A percentile compares a stretch with the other conserved stretches of the same genome.
Conservation (phyloP, 2,888 invertebrate species). For the Celastrina argiolus region DNA sequence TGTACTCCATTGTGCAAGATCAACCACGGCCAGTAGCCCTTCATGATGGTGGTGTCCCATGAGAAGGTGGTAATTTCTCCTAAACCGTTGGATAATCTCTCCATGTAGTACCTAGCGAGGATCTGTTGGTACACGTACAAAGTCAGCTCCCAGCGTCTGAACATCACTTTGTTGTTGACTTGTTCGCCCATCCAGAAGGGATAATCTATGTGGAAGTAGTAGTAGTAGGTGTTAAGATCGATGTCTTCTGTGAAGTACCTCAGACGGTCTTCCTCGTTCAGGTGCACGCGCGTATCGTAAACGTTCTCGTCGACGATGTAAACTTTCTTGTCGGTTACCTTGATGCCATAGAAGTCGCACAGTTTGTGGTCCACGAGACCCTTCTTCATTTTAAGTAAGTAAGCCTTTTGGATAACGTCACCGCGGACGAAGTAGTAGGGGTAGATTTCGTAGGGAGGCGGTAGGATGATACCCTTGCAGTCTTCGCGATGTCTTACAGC, state of each 20-base stretch:
- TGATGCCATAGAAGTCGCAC: conserved; percentile 72
- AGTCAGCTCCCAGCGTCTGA: conserved; percentile 74
- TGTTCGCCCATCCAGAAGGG: conserved; percentile 81
- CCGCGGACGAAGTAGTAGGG: conserved; percentile 83
- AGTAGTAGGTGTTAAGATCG: conserved; percentile 80
- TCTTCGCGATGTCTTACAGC: conserved; percentile 73
- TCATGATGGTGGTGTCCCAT: conserved; percentile 60
- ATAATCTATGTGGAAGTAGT: conserved; percentile 78
- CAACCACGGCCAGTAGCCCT: conserved; percentile 79
- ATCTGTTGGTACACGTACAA: conserved; percentile 81
- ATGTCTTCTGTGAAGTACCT: conserved; percentile 83
- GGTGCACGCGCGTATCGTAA: conserved; percentile 73
- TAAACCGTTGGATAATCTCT: conserved; percentile 72
- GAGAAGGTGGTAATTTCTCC: conserved; percentile 65
- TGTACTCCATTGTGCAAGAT: conserved; percentile 74
- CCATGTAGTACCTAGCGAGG: conserved; percentile 78
- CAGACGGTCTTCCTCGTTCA: conserved; percentile 75
- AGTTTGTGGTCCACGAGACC: conserved; percentile 67
- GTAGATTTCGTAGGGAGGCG: conserved; percentile 78
- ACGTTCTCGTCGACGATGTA: conserved; percentile 82
- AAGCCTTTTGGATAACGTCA: conserved; percentile 80
- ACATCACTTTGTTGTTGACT: conserved; percentile 52
- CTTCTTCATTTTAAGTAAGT: conserved; percentile 70
- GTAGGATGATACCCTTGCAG: conserved; percentile 70
- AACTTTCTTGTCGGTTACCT: conserved; percentile 66